These are phyloP conservation scores for Hypolimnas misippus DNA, from an alignment of 2,888 invertebrate species.

Conservation along the genomic window DNA sequence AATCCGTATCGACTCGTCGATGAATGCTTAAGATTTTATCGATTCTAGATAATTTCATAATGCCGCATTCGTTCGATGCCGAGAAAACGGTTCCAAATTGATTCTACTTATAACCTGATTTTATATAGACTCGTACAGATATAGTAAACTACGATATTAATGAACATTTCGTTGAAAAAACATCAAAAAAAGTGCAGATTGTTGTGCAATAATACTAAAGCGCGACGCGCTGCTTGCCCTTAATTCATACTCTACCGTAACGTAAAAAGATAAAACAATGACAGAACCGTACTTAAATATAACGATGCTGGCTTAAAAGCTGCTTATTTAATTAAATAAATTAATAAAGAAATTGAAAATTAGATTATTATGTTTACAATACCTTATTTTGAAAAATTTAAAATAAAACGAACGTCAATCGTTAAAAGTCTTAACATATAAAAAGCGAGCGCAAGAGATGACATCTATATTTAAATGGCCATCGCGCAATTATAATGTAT, in stretches of 20 bases:
- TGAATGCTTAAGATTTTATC: conserved; percentile 72
- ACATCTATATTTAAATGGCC: conserved; percentile 6
- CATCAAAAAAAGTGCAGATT: conserved; percentile 77
- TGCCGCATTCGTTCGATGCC: conserved; percentile 68
- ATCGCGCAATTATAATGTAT: conserved; percentile 4
- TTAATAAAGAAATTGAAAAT: conserved; percentile 58
- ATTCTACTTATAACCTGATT: conserved; percentile 78
- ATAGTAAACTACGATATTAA: conserved; percentile 74
- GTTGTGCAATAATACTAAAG: conserved; percentile 63
- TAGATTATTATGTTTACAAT: conserved; percentile 60
- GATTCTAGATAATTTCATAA: conserved; percentile 74
- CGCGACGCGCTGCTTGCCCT: conserved; percentile 56
- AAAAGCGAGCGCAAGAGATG: conserved; percentile 63
- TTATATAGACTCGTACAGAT: conserved; percentile 78
- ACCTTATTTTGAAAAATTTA: conserved; percentile 61
- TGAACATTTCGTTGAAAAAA: conserved; percentile 81
- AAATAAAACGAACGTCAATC: conserved; percentile 53
- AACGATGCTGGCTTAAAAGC: conserved; percentile 69
- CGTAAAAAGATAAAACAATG: conserved; percentile 57
- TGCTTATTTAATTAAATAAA: conserved; percentile 61
- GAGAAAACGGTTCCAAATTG: conserved; percentile 82
- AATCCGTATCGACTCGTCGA: conserved; percentile 72
- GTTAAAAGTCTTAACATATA: conserved; percentile 62
- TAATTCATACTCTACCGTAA: conserved; percentile 66
- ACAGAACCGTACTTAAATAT: conserved; percentile 69